Evolutionary conservation across 2,113 vertebrate genomes (phyloP), one percentile per base, ranked within the genome.

Genomic region (Cavia porcellus): DNA sequence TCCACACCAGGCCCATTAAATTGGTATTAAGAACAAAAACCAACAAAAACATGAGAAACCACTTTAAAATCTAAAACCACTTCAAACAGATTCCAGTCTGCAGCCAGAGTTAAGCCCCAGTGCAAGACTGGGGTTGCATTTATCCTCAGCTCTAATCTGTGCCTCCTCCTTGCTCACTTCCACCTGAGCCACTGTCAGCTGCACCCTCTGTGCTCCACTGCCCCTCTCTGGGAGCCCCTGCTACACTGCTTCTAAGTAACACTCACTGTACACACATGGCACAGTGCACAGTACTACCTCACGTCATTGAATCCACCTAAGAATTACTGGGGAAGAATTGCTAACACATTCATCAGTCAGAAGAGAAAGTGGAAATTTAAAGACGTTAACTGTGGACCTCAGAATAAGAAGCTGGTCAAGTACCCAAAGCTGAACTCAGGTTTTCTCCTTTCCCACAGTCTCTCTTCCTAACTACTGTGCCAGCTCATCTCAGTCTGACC

Each of bases 71-170:
- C 15, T 57, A 57, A 57, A 57, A 57, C 55, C 55, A 57, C 55
- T 57, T 61, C 79, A 24, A 28, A 42, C 66, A 9, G 35, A 91
- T 61, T 92, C 3, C 28, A 74, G 7, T 19, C 30, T 80, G 38
- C 22, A 89, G 74, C 32, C 32, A 38, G 85, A 57, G 13, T 28
- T 57, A 88, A 87, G 47, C 7, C 75, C 45, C 12, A 35, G 61
- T 9, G 28, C 70, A 89, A 0, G 30, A 7, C 0, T 50, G n/a
- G 61, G 19, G 47, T 1, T 19, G 11, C 0, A 0, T 66, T 20
- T 72, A n/a, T 62, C 59, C 45, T 10, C 19, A 68, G 52, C 68
- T 32, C 52, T 47, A 62, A 17, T 22, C 32, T 70, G 1, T 35
- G 32, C 35, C 30, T 92, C 77, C 24, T 70, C 59, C 35, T 57